Evolutionary conservation across 1,140 invertebrate genomes (phyloP), one percentile per base, ranked within the genome.

Genomic region (Thalassaphorura encarpata): DNA sequence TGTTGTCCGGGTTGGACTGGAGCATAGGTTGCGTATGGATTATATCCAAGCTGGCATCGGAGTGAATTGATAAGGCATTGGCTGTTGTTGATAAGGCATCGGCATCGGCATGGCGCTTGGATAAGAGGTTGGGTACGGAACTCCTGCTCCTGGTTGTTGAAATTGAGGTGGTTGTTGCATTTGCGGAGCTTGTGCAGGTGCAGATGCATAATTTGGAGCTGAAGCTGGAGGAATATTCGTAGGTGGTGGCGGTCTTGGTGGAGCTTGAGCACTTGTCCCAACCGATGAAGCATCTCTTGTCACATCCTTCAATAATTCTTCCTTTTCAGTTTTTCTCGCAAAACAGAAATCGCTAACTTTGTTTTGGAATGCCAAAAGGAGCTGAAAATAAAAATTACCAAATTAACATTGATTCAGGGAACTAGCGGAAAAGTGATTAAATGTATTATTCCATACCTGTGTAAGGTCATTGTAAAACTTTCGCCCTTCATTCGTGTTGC

Each of bases 391-490:
- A 19, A 58, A 33, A 28, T 41, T 23, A 46, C 33, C 48, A 39
- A 59, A 47, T 40, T 39, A 56, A 31, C 23, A 33, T 33, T 54
- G 11, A n/a, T 36, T 11, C 11, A 36, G 33, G n/a, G 11, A 36
- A 23, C 8, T 49, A 18, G 11, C 33, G 13, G 29, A 53, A 31
- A 8, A 15, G 3, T 8, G 21, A 28, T 48, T 48, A 48, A 26
- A 26, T n/a, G n/a, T 36, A 36, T 11, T 11, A 36, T 36, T n/a
- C 11, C 29, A 56, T 70, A 81, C 78, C 71, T 82, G 81, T 2
- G 95, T 98, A 57, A 99, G 77, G 73, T 98, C 93, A 73, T 97
- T 97, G 74, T 99, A 99, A 76, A 99, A 99, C 76, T 97, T 97
- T 15, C 85, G 85, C 54, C 94, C 95, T 77, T 99, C 95, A 66